These are phyloP conservation scores for Aphis gossypii DNA, from an alignment of 1,140 invertebrate species.

Conservation along the genomic window DNA sequence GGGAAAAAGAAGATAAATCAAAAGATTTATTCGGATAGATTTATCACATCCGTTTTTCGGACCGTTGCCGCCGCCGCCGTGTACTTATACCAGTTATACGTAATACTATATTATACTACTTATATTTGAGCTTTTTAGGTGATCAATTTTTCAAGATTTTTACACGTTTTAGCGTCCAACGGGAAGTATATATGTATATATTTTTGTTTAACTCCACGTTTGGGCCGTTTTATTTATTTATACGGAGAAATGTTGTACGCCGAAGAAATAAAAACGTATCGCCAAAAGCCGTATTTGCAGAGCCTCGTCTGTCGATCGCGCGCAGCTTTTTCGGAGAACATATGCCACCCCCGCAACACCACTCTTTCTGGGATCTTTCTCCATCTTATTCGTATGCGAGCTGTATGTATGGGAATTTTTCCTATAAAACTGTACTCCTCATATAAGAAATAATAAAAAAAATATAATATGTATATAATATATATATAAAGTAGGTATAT, in stretches of 20 bases:
- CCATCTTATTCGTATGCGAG: neutral
- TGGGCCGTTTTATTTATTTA: constrained; percentile 18
- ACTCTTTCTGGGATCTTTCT: neutral
- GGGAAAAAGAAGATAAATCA: neutral
- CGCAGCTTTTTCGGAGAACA: neutral
- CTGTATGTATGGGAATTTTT: neutral
- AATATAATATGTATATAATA: neutral
- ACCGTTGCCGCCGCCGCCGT: neutral
- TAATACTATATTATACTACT: neutral
- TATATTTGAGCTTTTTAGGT: neutral
- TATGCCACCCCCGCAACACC: too few relatives aligned
- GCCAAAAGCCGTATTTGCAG: neutral
- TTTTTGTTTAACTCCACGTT: neutral
- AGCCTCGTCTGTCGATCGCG: neutral
- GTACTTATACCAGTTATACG: neutral
- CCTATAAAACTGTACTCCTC: constrained; percentile 23
- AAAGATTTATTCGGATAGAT: neutral
- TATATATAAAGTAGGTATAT: neutral
- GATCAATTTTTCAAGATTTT: constrained; percentile 22
- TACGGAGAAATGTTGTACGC: neutral
- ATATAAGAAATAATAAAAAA: neutral
- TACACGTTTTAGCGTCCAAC: neutral
- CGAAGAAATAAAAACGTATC: neutral
- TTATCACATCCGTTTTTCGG: neutral
- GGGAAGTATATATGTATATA: constrained; percentile 11